These are phyloP conservation scores for Cantharis rustica DNA, from an alignment of 2,888 invertebrate species.

Conservation along the genomic window DNA sequence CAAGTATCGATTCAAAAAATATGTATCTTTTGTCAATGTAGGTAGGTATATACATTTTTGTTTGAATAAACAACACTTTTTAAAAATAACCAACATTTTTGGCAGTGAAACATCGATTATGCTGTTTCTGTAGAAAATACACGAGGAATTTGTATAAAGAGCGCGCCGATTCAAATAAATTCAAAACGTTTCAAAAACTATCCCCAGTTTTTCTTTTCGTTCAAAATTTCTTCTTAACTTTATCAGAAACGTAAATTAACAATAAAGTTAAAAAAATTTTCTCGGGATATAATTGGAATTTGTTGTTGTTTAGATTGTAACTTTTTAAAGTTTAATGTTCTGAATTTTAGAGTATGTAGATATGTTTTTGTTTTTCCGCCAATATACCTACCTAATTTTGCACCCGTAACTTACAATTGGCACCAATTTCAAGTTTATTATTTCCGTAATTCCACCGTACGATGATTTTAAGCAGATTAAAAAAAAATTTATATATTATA, in stretches of 20 bases:
- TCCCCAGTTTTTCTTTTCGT: too few relatives aligned
- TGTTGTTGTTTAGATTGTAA: too few relatives aligned
- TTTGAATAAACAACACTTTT: not conserved
- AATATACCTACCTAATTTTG: not conserved
- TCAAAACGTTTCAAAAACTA: not conserved
- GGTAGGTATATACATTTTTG: not conserved
- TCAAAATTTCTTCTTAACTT: too few relatives aligned
- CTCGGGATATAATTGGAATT: too few relatives aligned
- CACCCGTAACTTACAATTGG: conserved; percentile 1
- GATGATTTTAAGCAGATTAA: too few relatives aligned
- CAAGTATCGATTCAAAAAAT: not conserved
- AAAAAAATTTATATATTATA: too few relatives aligned
- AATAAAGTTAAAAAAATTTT: too few relatives aligned
- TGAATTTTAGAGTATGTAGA: too few relatives aligned
- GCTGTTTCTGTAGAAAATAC: not conserved
- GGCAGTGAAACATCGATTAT: not conserved
- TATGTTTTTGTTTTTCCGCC: too few relatives aligned
- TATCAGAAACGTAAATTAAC: too few relatives aligned
- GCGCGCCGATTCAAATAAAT: not conserved
- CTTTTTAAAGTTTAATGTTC: too few relatives aligned
- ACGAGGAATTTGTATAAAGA: not conserved
- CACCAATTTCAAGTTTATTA: conserved; percentile 1
- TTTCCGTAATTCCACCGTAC: too few relatives aligned
- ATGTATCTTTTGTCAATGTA: not conserved
- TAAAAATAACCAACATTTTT: not conserved